A percentile compares a stretch with the other conserved stretches of the same genome.
Conservation (phyloP, 2,113 vertebrate species). For the Hippocampus zosterae region DNA sequence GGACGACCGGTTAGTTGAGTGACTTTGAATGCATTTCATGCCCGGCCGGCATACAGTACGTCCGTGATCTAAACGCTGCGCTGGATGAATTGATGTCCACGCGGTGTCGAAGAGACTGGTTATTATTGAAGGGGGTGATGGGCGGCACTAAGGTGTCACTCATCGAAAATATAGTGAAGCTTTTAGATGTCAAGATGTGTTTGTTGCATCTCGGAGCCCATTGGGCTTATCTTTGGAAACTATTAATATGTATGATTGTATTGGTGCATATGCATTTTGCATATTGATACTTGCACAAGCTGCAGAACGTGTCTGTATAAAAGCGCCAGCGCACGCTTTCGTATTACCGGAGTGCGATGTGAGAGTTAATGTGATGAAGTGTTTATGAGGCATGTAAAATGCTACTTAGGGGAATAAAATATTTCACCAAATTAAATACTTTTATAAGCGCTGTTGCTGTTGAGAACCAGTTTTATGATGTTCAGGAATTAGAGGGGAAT, state of each 20-base stretch:
- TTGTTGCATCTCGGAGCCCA: background rate
- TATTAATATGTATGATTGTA: background rate
- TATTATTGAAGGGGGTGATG: slow-evolving; percentile 12
- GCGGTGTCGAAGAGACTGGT: slow-evolving; percentile 8
- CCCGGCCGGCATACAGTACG: background rate
- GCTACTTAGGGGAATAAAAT: background rate
- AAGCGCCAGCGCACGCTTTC: background rate
- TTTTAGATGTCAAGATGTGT: background rate
- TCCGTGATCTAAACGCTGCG: slow-evolving; percentile 15
- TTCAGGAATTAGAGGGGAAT: background rate
- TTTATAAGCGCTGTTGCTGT: background rate
- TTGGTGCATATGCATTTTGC: background rate
- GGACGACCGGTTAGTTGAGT: slow-evolving; percentile 35
- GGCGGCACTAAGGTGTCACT: background rate
- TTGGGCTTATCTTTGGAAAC: background rate
- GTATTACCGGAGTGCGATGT: background rate
- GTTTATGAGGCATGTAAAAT: background rate
- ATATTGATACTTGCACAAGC: background rate
- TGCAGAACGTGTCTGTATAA: background rate
- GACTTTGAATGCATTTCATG: slow-evolving; percentile 19
- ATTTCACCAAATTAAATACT: background rate
- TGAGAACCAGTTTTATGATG: background rate
- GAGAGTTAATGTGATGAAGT: background rate
- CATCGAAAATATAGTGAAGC: background rate
- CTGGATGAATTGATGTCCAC: slow-evolving; percentile 3